Conservation (phyloP, 1,140 invertebrate species). For the Pantala flavescens region DNA sequence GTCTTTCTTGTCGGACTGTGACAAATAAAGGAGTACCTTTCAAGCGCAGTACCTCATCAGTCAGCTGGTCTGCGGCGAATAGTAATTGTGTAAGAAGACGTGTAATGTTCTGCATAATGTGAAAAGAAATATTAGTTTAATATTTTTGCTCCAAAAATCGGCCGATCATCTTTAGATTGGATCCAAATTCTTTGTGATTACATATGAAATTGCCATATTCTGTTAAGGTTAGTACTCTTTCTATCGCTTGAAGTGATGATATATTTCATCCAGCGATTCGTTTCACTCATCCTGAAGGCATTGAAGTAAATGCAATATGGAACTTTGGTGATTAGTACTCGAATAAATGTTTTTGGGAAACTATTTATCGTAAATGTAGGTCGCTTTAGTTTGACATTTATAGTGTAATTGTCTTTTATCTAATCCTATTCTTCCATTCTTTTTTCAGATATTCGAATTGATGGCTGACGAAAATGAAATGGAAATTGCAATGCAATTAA, state of each 20-base stretch:
- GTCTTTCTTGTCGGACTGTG: neutral
- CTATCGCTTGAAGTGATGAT: neutral
- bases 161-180: neutral
- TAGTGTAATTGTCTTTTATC: neutral
- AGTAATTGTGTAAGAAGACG: neutral
- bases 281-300: too few relatives aligned
- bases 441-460: neutral
- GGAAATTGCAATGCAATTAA: constrained; percentile 7
- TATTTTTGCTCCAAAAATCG: neutral
- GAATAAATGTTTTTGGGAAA: neutral
- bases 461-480: neutral
- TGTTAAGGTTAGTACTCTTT: neutral
- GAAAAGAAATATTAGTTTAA: neutral
- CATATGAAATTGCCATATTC: neutral
- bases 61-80: neutral
- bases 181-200: neutral
- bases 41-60: constrained; percentile 3
- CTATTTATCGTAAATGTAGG: neutral
- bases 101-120: neutral
- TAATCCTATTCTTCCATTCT: neutral
- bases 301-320: too few relatives aligned
- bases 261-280: too few relatives aligned
- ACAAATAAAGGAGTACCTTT: constrained; percentile 3
- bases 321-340: too few relatives aligned
- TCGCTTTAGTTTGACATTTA: neutral